Evolutionary conservation across 2,113 vertebrate genomes (phyloP), one percentile per base, ranked within the genome.

Genomic region (Sander vitreus): DNA sequence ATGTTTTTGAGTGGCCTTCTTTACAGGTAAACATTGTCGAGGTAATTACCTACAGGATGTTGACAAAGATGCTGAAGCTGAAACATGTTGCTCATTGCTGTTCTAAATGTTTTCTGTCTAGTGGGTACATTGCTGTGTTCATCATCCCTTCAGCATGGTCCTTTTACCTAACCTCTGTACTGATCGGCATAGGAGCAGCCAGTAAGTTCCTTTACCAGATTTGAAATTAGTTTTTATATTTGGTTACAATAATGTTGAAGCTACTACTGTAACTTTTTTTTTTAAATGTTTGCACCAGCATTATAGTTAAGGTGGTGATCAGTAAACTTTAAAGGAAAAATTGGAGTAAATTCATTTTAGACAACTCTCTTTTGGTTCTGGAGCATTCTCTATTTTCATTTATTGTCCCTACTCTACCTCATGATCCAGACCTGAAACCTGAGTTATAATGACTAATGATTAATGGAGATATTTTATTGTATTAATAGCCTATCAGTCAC

Each of bases 1-100:
- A 99, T 99, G 98, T 96, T 99, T 89, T n/a, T 97, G 39, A 97
- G 97, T 71, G 97, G 98, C 5, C 51, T 99, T 14, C 96, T 99
- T 86, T 99, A 99, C 88, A 99, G 98, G 98, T 97, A 73, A 88
- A 48, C 13, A 3, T 14, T 15, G 8, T 18, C 1, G 3, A 36
- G 6, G 53, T 78, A 25, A 64, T 33, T 57, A 23, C 21, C 64
- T 2, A 18, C 43, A 60, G 36, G 23, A 27, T 33, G 30, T 1
- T 6, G 14, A 53, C 0, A 18, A 6, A 70, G 47, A 64, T 66
- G n/a, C 4, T 76, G 36, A 59, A 51, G n/a, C 4, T 76, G 36
- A 63, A 51, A 70, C 25, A 12, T 1, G 11, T 18, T 9, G 23
- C 30, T 78, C 21, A 47, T 67, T 3, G 51, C 19, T 81, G 27